A percentile compares a stretch with the other conserved stretches of the same genome.
These are phyloP conservation scores for Cancer borealis DNA, from an alignment of 2,888 invertebrate species.

Conservation along the genomic window DNA sequence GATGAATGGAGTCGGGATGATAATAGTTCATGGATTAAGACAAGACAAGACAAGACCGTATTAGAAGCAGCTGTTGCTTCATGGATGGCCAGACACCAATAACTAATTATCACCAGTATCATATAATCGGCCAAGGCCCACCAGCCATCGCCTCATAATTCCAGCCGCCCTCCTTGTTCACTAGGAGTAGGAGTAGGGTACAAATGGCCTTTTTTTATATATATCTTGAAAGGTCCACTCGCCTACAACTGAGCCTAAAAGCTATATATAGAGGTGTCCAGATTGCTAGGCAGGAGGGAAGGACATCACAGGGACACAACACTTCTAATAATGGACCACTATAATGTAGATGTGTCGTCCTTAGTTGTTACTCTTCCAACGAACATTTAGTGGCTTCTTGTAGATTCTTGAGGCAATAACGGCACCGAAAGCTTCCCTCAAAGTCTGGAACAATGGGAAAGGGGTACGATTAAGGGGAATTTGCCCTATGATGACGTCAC, in stretches of 20 bases:
- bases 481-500: background rate
- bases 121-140: background rate
- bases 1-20: background rate
- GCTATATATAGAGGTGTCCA: background rate
- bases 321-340: too few species aligned
- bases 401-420: too few species aligned
- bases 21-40: background rate
- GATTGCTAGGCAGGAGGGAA: background rate
- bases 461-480: too few species aligned
- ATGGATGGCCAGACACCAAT: background rate
- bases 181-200: background rate
- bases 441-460: too few species aligned
- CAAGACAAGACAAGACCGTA: background rate
- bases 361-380: too few species aligned
- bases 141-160: background rate
- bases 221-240: background rate
- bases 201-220: background rate
- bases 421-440: too few species aligned
- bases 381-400: too few species aligned
- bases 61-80: background rate
- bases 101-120: background rate
- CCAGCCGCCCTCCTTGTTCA: background rate
- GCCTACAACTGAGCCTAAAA: background rate
- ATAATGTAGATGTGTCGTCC: too few species aligned
- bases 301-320: background rate